These are phyloP conservation scores for Perca fluviatilis DNA, from an alignment of 2,113 vertebrate genomes.

Conservation along the genomic window DNA sequence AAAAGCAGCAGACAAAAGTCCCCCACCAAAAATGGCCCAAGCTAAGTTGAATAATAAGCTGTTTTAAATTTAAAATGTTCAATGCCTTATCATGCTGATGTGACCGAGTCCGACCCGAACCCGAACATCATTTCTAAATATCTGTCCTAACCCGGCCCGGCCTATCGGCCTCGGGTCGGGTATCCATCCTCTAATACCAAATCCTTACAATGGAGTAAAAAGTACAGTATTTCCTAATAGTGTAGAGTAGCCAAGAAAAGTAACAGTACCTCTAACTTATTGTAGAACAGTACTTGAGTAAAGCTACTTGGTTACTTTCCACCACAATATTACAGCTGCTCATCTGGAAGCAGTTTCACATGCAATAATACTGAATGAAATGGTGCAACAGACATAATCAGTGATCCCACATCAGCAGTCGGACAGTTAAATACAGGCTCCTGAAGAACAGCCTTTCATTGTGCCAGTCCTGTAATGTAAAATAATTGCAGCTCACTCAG, in stretches of 20 bases:
- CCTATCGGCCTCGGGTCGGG: too few relatives aligned
- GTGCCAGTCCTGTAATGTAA: slow-evolving; percentile 55
- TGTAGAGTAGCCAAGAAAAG: background rate
- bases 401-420: slow-evolving; percentile 33
- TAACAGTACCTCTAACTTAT: background rate
- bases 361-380: slow-evolving; percentile 18
- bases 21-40: too few relatives aligned
- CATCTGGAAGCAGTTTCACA: slow-evolving; percentile 12
- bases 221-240: background rate
- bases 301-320: background rate
- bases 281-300: background rate
- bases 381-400: background rate
- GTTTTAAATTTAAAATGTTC: too few relatives aligned
- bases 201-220: background rate
- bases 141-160: too few relatives aligned
- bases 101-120: too few relatives aligned
- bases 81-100: too few relatives aligned
- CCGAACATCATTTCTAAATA: too few relatives aligned
- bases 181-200: background rate
- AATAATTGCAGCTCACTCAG: slow-evolving; percentile 58
- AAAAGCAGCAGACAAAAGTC: too few relatives aligned
- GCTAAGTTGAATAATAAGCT: too few relatives aligned
- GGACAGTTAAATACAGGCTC: slow-evolving; percentile 37
- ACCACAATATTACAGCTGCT: background rate
- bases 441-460: slow-evolving; percentile 42